phyloP scores from a whole-genome alignment of 92 coral and sea anemone species.

The Zoanthus sociatus region DNA sequence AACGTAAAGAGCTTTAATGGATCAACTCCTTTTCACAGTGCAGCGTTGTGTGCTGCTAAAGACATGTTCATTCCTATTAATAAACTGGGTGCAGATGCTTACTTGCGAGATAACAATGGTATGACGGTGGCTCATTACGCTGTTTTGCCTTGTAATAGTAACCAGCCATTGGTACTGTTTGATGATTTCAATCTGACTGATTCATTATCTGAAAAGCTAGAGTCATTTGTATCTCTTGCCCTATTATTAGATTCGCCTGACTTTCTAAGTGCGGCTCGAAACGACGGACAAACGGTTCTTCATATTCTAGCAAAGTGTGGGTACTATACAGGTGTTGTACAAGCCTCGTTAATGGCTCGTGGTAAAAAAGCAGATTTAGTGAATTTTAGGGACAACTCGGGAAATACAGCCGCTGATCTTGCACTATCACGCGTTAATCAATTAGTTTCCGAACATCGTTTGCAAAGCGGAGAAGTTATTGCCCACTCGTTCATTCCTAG shows the following conservation, averaged over 20 bases:
- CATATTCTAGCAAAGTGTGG: conserved; percentile 24
- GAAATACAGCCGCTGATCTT: conserved; percentile 16
- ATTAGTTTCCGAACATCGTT: background rate
- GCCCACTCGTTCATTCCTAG: conserved; percentile 3
- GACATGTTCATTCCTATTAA: background rate
- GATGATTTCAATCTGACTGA: background rate
- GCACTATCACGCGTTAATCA: conserved; percentile 14
- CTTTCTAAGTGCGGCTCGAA: background rate
- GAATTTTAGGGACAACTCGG: conserved; percentile 12
- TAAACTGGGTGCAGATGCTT: background rate
- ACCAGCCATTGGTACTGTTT: background rate
- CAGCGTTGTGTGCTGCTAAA: conserved; percentile 49
- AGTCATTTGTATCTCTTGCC: background rate
- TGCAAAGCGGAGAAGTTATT: background rate
- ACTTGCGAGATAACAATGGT: conserved; percentile 10
- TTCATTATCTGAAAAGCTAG: background rate
- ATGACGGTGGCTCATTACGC: conserved; percentile 28
- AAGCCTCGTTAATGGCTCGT: background rate
- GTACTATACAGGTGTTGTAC: background rate
- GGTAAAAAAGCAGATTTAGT: background rate
- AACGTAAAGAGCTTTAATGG: conserved; percentile 48
- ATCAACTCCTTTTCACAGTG: conserved; percentile 71
- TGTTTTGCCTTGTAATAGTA: background rate
- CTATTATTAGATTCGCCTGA: background rate
- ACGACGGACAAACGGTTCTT: conserved; percentile 11